Evolutionary conservation across 2,113 vertebrate genomes (phyloP), one percentile per base, ranked within the genome.

Genomic region (Oreochromis tanganicae): DNA sequence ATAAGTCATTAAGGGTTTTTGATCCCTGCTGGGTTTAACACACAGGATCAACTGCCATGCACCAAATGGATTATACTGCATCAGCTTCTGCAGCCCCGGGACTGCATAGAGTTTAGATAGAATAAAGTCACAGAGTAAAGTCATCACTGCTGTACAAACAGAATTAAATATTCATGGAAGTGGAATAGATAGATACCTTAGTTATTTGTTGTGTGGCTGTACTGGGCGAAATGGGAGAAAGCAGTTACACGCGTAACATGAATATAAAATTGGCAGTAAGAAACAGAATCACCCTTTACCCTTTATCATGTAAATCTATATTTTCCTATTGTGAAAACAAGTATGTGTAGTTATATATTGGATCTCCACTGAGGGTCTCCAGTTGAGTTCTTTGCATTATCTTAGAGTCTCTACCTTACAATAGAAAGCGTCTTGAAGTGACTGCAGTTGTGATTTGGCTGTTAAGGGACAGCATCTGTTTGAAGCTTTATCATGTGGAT

Each of bases 151-250:
- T 87, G 86, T 84, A 68, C 87, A 92, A 92, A 89, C 88, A 80
- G 32, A 56, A 90, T 94, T 80, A 94, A 91, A 93, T 87, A 91
- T 93, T 82, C 85, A 93, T 92, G 16, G 16, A 14, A 36, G 19
- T 13, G 16, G 21, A 32, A 79, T 59, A 48, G 56, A 82, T 56
- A 54, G 52, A 87, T 34, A 83, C 75, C 24, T 85, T 21, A 4
- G 71, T 83, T 85, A 56, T 88, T 88, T 84, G 83, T 80, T 52
- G 34, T 85, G 83, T 41, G 17, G 59, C 81, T 87, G n/a, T 13
- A 29, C 52, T 73, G 7, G 78, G 81, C 36, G 7, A 68, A 86
- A 80, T 36, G 52, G 17, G 14, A 79, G 21, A 41, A 63, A 27
- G 38, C 54, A 87, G 79, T 54, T 71, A 46, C 14, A 56, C 21